These are phyloP conservation scores for Spatula clypeata DNA, from an alignment of 2,797 vertebrate genomes.

Conservation along the genomic window DNA sequence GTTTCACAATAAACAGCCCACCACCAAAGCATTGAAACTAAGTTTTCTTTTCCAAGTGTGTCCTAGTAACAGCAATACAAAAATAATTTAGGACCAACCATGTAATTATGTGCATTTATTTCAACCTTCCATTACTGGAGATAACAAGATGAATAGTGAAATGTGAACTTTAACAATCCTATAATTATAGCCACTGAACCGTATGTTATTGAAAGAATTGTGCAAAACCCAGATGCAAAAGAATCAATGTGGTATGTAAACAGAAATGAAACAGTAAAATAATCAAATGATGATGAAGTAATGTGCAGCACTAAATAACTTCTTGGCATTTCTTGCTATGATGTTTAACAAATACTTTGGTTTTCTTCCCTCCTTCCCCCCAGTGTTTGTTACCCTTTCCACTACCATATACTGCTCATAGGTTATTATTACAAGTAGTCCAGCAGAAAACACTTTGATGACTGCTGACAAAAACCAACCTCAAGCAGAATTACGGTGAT, in stretches of 20 bases:
- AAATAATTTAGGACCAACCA: conserved; percentile 82
- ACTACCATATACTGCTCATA: conserved; percentile 19
- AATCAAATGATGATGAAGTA: conserved; percentile 80
- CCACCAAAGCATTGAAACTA: conserved; percentile 47
- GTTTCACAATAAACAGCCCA: conserved; percentile 45
- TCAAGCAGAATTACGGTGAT: neutral
- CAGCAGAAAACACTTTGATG: conserved; percentile 24
- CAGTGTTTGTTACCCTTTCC: conserved; percentile 50
- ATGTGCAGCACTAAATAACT: conserved; percentile 69
- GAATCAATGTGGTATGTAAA: conserved; percentile 82
- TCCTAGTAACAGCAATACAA: conserved; percentile 79
- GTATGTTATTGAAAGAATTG: conserved; percentile 81
- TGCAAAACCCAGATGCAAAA: conserved; percentile 83
- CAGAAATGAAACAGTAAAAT: conserved; percentile 82
- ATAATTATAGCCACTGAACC: conserved; percentile 86
- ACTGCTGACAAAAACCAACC: neutral
- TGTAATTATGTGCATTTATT: conserved; percentile 86
- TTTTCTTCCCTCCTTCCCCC: conserved; percentile 11
- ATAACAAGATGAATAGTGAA: conserved; percentile 86
- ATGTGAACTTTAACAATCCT: conserved; percentile 85
- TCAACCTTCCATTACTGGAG: conserved; percentile 81
- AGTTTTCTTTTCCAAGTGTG: conserved; percentile 72
- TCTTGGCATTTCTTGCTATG: conserved; percentile 46
- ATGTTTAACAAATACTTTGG: conserved; percentile 64
- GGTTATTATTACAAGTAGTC: neutral